phyloP scores from a whole-genome alignment of 1,140 invertebrate species.

The Cataglyphis hispanica region DNA sequence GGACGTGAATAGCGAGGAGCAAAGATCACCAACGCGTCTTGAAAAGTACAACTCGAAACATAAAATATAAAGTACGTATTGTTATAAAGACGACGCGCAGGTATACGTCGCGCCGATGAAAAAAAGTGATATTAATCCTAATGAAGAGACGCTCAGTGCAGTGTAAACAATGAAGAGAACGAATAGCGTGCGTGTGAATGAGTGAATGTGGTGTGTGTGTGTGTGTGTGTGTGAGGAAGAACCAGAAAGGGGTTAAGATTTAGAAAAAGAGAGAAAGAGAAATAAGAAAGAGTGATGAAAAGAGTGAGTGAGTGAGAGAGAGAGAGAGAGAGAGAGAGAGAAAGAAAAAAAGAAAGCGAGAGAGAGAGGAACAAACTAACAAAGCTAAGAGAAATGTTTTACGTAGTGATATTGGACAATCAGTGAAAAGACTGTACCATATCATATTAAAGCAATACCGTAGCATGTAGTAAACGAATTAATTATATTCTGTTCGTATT shows the following conservation, averaged over 20 bases:
- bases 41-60: slow-evolving; percentile 85
- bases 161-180: slow-evolving; percentile 74
- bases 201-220: slow-evolving; percentile 43
- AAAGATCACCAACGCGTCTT: slow-evolving; percentile 73
- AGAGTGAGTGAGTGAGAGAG: neutral
- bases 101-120: slow-evolving; percentile 75
- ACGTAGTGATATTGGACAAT: slow-evolving; percentile 87
- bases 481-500: slow-evolving; percentile 72
- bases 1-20: slow-evolving; percentile 32
- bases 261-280: slow-evolving; percentile 30
- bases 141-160: slow-evolving; percentile 82
- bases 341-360: neutral
- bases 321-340: neutral
- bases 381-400: slow-evolving; percentile 73
- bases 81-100: slow-evolving; percentile 82
- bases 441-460: slow-evolving; percentile 85
- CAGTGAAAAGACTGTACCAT: slow-evolving; percentile 87
- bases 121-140: slow-evolving; percentile 87
- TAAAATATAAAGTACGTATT: slow-evolving; percentile 84
- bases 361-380: slow-evolving; percentile 35
- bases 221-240: slow-evolving; percentile 10
- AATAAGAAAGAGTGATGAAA: neutral
- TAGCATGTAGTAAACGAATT: slow-evolving; percentile 79
- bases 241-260: neutral
- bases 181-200: slow-evolving; percentile 44